Percentiles rank a stretch among this genome's conserved stretches.
phyloP scores from a whole-genome alignment of 2,797 vertebrate species.

The Antrozous pallidus region DNA sequence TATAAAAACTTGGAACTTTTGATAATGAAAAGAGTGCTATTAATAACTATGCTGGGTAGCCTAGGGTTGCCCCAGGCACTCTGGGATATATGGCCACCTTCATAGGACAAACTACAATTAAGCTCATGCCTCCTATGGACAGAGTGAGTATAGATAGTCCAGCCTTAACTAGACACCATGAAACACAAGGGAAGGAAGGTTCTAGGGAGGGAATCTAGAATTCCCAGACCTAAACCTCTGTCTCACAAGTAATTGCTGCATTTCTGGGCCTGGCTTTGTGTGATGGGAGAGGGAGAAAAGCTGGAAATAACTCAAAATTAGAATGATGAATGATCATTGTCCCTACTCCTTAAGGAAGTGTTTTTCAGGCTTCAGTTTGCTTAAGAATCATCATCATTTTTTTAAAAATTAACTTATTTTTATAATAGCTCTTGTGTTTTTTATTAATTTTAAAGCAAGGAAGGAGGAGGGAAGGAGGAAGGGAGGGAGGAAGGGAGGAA shows the following conservation, averaged over 20 bases:
- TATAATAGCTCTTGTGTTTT: no score
- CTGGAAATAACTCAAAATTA: background rate
- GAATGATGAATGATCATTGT: background rate
- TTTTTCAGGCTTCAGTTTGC: background rate
- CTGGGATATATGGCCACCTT: background rate
- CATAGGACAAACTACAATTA: background rate
- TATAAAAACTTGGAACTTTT: background rate
- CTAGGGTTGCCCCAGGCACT: background rate
- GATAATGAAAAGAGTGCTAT: background rate
- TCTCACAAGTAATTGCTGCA: background rate
- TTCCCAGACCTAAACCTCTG: background rate
- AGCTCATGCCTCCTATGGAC: background rate
- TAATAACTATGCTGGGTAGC: background rate
- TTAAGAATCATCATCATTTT: background rate
- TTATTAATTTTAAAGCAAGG: no score
- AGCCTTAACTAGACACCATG: background rate
- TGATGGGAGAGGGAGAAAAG: background rate
- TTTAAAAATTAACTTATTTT: background rate
- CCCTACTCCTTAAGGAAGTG: background rate
- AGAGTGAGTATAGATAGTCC: background rate
- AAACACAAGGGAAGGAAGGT: background rate
- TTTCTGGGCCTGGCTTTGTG: background rate
- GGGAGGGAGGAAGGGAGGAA: no score
- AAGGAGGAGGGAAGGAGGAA: no score
- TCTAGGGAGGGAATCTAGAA: background rate